Base-by-base conservation (phyloP, 1,140 invertebrate genomes). In the Caenorhabditis latens region DNA sequence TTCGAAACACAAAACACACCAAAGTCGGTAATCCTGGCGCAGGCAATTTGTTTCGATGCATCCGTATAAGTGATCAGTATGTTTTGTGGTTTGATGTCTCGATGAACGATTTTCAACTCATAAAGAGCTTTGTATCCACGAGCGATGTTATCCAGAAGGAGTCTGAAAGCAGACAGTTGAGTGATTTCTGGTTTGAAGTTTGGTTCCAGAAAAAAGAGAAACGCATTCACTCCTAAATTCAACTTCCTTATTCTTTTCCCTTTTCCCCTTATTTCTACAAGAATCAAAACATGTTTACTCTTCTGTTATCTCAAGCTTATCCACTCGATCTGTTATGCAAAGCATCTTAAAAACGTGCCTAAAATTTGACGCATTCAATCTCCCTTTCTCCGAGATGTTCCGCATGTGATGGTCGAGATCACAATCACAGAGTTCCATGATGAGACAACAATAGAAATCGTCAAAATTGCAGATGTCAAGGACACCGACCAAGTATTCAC, bases 71-170 rank as follows among this genome's bases (percentile, higher is more conserved):
- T 65, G 50, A 92, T 83, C 13, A 92, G 87, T 42, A 92, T 92
- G 85, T 92, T 92, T 84, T 91, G 91, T 14, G 91, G 91, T 75
- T 92, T 92, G 65, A 92, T 91, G 86, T 92, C 91, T n/a, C 91
- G 85, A 87, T 92, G 91, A n/a, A 92, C 91, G 57, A 92, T 91
- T 50, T 88, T 88, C 75, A 91, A 67, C 55, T 89, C 87, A 48
- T 90, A 91, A 4, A 92, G 83, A 8, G 89, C 91, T 84, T 88
- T 89, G 89, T 92, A 92, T 21, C 91, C 91, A n/a, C 89, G 71
- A 46, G 91, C 91, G 24, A 91, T 84, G 67, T 92, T 90, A 40
- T 90, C 85, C 14, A 91, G 75, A 16, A 91, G 83, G 6, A 88
- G 79, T 42, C 90, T 91, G 50, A 84, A 91, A 87, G 63, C 4